Evolutionary conservation across 2,113 vertebrate species (phyloP).

Genomic region (Phocoena sinus): DNA sequence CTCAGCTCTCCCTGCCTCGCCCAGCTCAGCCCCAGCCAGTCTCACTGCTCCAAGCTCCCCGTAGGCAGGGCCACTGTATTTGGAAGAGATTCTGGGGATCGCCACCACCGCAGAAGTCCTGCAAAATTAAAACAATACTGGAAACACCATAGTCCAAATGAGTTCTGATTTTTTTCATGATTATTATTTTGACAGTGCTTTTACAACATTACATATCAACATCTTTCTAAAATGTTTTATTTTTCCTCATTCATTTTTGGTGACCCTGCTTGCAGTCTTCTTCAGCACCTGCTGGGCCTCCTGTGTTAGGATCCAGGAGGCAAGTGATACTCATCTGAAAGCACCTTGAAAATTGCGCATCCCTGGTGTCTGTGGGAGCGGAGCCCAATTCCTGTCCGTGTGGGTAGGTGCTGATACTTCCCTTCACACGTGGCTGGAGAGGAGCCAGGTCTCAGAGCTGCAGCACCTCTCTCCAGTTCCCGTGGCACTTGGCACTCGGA

Average conservation of each 20-base stretch:
- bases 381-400: background rate
- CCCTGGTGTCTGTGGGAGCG: background rate
- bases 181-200: background rate
- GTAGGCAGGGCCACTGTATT: background rate
- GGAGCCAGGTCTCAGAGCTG: background rate
- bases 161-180: background rate
- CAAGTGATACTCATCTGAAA: background rate
- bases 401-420: background rate
- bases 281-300: background rate
- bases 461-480: background rate
- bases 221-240: background rate
- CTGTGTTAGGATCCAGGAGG: background rate
- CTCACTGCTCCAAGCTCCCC: background rate
- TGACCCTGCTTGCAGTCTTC: background rate
- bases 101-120: background rate
- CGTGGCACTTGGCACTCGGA: background rate
- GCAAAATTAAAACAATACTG: background rate
- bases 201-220: background rate
- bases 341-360: background rate
- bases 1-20: background rate
- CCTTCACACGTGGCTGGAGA: background rate
- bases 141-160: background rate
- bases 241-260: background rate
- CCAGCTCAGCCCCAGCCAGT: background rate
- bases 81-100: background rate